Evolutionary conservation across 2,113 vertebrate genomes (phyloP).

Genomic region (Neolamprologus toae): DNA sequence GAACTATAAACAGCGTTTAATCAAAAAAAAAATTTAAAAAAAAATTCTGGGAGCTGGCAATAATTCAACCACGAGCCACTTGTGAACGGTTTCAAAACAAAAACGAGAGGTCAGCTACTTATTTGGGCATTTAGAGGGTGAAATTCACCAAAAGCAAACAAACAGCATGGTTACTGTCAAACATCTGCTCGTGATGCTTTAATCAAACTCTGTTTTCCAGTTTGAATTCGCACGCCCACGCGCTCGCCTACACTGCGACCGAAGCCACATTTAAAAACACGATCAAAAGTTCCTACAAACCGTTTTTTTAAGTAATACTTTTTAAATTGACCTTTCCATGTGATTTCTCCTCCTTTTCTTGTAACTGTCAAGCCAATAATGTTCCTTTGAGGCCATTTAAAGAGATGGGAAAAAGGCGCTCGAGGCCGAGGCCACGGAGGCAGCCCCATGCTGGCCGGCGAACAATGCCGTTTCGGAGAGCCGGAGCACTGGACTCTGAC

Average conservation of each 20-base stretch:
- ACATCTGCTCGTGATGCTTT: background rate
- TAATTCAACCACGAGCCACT: background rate
- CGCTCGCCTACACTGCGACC: background rate
- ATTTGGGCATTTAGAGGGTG: background rate
- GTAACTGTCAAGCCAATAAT: constrained; percentile 63
- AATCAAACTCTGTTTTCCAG: background rate
- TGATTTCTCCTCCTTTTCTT: constrained; percentile 54
- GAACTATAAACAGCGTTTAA: background rate
- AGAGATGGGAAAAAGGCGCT: constrained; percentile 41
- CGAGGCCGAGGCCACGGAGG: constrained; percentile 35
- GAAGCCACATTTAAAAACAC: background rate
- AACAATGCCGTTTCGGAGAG: constrained; percentile 73
- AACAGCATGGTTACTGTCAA: background rate
- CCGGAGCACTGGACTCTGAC: constrained; percentile 48
- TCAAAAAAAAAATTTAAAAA: background rate
- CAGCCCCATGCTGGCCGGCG: constrained; percentile 70
- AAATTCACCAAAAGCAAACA: constrained; percentile 20
- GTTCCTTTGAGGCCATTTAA: constrained; percentile 54
- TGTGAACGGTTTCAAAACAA: constrained; percentile 1
- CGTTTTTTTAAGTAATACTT: constrained; percentile 53
- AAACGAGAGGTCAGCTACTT: background rate
- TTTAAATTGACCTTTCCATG: constrained; percentile 47
- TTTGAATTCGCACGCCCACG: constrained; percentile 18
- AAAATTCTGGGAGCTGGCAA: background rate
- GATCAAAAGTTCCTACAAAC: background rate